Evolutionary conservation across 2,888 invertebrate species (phyloP).

Genomic region (Sabellastarte sp.): DNA sequence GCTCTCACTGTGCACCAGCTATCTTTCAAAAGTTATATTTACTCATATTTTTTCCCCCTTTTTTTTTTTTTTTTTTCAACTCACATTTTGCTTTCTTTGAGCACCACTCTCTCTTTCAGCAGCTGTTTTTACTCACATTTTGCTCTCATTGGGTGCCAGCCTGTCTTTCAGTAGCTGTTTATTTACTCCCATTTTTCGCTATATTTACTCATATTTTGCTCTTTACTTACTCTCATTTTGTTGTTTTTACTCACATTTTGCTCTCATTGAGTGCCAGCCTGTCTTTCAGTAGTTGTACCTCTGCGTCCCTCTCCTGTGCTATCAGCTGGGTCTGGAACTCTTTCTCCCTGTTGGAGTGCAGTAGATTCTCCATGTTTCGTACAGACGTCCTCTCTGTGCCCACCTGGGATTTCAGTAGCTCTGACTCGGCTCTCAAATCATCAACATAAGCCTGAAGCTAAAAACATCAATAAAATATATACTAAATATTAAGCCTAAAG

Average conservation of each 20-base stretch:
- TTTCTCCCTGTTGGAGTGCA: conserved; percentile 56
- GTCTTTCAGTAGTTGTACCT: conserved; percentile 57
- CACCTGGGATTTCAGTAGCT: conserved; percentile 47
- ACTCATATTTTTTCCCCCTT: too few species aligned
- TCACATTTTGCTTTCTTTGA: too few species aligned
- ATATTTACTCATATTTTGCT: too few species aligned
- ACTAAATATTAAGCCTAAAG: too few species aligned
- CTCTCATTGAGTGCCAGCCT: conserved; percentile 56
- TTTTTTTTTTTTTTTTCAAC: too few species aligned
- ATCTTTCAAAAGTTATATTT: too few species aligned
- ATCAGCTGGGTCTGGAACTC: conserved; percentile 57
- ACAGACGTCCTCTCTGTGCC: conserved; percentile 42
- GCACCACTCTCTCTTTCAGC: too few species aligned
- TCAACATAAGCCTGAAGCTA: conserved; percentile 45
- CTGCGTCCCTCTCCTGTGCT: conserved; percentile 55
- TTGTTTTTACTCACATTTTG: conserved; percentile 56
- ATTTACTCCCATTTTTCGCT: conserved; percentile 57
- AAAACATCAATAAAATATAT: too few species aligned
- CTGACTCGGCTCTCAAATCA: conserved; percentile 49
- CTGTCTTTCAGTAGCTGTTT: conserved; percentile 57
- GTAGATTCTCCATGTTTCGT: conserved; percentile 54
- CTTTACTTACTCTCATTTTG: too few species aligned
- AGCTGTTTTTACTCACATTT: conserved; percentile 57
- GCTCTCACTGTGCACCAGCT: too few species aligned
- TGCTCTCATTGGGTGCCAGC: conserved; percentile 56